Base-by-base conservation (phyloP, 1,140 invertebrate genomes). In the Anoplolepis gracilipes region DNA sequence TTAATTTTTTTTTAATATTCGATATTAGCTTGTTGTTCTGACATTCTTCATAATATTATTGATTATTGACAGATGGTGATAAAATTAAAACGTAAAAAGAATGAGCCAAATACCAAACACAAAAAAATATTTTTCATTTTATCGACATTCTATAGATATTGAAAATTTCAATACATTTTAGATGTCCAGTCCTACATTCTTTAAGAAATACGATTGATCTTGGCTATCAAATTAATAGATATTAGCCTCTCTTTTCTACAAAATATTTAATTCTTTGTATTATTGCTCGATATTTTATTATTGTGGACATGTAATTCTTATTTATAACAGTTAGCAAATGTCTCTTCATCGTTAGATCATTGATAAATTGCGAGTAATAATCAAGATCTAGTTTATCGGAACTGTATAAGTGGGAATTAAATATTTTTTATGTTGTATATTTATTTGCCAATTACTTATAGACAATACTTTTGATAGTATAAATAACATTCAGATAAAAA, bases 401-500 rank as follows among this genome's bases (percentile, higher is more conserved):
- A 39, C 19, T 77, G 36, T 11, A 8, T 16, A 70, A 11, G 72
- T 87, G 49, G 33, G 77, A 84, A 73, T 87, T 39, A 77, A 88
- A 82, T 46, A 30, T 59, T 65, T 86, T 42, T 62, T 16, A 25
- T 28, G 46, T 87, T 84, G 61, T 22, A 69, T 62, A 64, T 82
- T 65, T 55, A 8, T 67, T 33, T 30, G 61, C 76, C 79, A 82
- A 82, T 88, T 70, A 65, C 33, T 4, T 36, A 36, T 36, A 4
- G 33, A n/a, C 64, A 30, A 39, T 55, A 42, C 16, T 82, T 13
- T 33, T 42, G 64, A 33, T 65, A 85, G 61, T 64, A 19, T 10
- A 39, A 28, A 85, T 81, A 62, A 61, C 42, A 65, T 61, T 42
- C 10, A n/a, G 88, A 87, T 90, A 77, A 87, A 65, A 49, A 7